A percentile compares a stretch with the other conserved stretches of the same genome.
Evolutionary conservation across 2,888 invertebrate genomes (phyloP).

Genomic region (Caenorhabditis panamensis): DNA sequence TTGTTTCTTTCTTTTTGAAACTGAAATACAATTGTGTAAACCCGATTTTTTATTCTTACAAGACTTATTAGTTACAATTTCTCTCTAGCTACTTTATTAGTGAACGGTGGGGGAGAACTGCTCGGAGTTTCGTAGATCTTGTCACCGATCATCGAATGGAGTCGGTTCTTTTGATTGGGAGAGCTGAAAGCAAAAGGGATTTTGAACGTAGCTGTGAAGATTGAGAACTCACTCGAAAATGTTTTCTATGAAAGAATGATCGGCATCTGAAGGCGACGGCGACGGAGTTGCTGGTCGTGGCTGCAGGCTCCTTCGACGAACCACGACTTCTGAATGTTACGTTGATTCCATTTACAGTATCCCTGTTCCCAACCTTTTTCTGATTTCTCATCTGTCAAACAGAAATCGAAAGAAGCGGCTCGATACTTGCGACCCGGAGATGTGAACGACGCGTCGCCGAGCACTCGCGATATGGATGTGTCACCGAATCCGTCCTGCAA

Average conservation of each 20-base stretch:
- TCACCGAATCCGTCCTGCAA: conserved; percentile 23
- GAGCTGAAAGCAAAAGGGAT: conserved; percentile 46
- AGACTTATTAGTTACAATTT: conserved; percentile 34
- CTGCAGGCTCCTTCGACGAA: conserved; percentile 44
- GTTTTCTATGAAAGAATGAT: conserved; percentile 42
- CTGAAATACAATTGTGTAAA: background rate
- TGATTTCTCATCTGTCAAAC: conserved; percentile 17
- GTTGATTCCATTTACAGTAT: no score
- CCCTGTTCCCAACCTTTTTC: no score
- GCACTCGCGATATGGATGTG: conserved; percentile 1
- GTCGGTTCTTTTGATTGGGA: conserved; percentile 38
- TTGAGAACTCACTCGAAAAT: conserved; percentile 36
- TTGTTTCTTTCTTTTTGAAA: background rate
- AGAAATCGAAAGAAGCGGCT: conserved; percentile 39
- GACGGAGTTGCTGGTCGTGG: conserved; percentile 32
- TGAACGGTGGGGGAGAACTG: conserved; percentile 28
- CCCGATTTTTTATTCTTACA: conserved; percentile 27
- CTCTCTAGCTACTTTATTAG: conserved; percentile 14
- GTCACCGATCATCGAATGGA: conserved; percentile 48
- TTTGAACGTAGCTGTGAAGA: background rate
- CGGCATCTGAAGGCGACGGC: conserved; percentile 30
- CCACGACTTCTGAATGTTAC: conserved; percentile 33
- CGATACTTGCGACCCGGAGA: conserved; percentile 26
- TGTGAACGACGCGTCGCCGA: conserved; percentile 25
- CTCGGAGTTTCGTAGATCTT: conserved; percentile 45